A percentile compares a stretch with the other conserved stretches of the same genome.
phyloP scores from a whole-genome alignment of 1,140 invertebrate genomes.

The Drosophila guanche region DNA sequence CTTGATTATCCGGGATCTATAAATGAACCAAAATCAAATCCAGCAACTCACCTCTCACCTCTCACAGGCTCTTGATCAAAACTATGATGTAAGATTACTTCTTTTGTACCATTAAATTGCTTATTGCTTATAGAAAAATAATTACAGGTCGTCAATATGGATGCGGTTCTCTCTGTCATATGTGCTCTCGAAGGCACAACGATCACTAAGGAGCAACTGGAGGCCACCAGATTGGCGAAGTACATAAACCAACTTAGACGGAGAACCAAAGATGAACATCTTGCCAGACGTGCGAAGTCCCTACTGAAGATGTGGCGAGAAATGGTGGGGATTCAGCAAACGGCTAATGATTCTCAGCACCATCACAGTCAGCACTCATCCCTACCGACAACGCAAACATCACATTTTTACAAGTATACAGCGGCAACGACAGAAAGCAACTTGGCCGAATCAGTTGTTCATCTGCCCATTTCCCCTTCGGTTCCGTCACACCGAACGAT shows the following conservation, averaged over 20 bases:
- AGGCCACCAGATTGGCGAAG: constrained; percentile 96
- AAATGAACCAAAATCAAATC: constrained; percentile 82
- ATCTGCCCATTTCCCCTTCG: constrained; percentile 51
- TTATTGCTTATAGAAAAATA: neutral
- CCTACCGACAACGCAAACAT: neutral
- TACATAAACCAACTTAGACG: constrained; percentile 95
- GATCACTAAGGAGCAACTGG: constrained; percentile 97
- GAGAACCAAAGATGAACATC: constrained; percentile 90
- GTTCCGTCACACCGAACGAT: constrained; percentile 22
- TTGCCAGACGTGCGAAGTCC: constrained; percentile 95
- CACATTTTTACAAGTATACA: constrained; percentile 16
- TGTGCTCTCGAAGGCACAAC: constrained; percentile 94
- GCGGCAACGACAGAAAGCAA: constrained; percentile 4
- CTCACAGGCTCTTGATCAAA: constrained; percentile 87
- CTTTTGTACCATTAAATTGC: neutral
- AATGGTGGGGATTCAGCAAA: constrained; percentile 85
- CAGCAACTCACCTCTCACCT: constrained; percentile 87
- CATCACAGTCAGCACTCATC: constrained; percentile 1
- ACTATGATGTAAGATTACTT: constrained; percentile 87
- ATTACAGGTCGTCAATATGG: constrained; percentile 95
- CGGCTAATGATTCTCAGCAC: constrained; percentile 40
- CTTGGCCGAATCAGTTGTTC: constrained; percentile 9
- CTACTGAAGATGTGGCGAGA: constrained; percentile 95
- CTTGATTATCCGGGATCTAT: constrained; percentile 43
- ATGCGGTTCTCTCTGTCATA: constrained; percentile 95